These are phyloP conservation scores for Alethe diademata DNA, from an alignment of 2,113 vertebrate species.

Conservation along the genomic window DNA sequence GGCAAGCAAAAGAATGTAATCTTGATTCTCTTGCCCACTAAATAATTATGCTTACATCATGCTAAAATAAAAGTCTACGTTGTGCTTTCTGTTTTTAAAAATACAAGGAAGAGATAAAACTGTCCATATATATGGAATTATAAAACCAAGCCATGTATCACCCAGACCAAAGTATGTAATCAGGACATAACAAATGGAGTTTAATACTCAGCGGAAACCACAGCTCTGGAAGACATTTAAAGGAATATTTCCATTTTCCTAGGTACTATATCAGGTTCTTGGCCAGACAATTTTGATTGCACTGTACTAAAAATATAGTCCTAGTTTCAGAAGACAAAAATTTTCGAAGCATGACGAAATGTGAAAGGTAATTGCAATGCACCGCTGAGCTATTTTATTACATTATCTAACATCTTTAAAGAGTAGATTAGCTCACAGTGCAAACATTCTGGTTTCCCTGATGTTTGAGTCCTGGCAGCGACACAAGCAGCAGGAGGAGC, in stretches of 20 bases:
- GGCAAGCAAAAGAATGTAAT: not conserved
- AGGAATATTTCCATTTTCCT: constrained; percentile 64
- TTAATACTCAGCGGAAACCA: constrained; percentile 51
- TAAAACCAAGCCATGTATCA: constrained; percentile 24
- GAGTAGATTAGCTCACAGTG: constrained; percentile 59
- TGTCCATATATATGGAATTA: not conserved
- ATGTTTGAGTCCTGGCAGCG: not conserved
- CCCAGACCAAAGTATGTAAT: constrained; percentile 52
- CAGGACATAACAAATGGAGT: constrained; percentile 34
- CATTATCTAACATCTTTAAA: constrained; percentile 53
- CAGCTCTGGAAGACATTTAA: constrained; percentile 60
- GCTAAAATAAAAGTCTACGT: not conserved
- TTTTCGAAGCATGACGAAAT: constrained; percentile 59
- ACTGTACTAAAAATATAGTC: constrained; percentile 52
- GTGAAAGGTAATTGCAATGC: constrained; percentile 48
- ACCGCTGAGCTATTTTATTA: constrained; percentile 28
- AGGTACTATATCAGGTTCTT: constrained; percentile 57
- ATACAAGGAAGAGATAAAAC: constrained; percentile 9
- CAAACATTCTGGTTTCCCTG: constrained; percentile 65
- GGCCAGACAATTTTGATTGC: constrained; percentile 62
- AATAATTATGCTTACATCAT: constrained; percentile 24
- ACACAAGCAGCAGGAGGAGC: constrained; percentile 8
- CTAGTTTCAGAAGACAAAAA: constrained; percentile 44
- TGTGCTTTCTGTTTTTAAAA: constrained; percentile 24
- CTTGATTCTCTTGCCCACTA: not conserved